phyloP scores from a whole-genome alignment of 2,113 vertebrate genomes.

The Gulo gulo region DNA sequence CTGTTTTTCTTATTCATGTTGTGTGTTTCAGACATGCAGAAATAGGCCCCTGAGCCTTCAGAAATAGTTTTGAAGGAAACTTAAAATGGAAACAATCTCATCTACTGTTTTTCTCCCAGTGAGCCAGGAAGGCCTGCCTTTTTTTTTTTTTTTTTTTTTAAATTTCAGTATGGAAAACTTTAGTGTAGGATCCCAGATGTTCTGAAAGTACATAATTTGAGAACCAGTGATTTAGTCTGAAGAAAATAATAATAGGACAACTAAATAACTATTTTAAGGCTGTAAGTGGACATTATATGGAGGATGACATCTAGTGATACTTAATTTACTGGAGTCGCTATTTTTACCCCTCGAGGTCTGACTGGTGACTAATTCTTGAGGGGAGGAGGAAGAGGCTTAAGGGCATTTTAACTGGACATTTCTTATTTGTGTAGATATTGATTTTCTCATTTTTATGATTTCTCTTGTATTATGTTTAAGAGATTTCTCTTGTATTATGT shows the following conservation, averaged over 20 bases:
- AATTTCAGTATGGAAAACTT: background rate
- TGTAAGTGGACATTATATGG: background rate
- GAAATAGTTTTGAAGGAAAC: background rate
- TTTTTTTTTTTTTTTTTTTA: background rate
- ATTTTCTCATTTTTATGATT: background rate
- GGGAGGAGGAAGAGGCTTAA: background rate
- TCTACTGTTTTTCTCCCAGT: background rate
- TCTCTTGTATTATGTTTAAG: background rate
- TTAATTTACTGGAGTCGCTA: background rate
- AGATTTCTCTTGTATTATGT: background rate
- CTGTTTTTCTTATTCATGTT: background rate
- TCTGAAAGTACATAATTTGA: conserved; percentile 41
- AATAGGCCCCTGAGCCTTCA: background rate
- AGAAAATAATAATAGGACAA: conserved; percentile 51
- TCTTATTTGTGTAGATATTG: background rate
- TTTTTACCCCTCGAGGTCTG: background rate
- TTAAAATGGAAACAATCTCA: background rate
- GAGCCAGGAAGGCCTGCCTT: background rate
- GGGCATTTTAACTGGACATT: background rate
- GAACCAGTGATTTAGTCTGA: conserved; percentile 51
- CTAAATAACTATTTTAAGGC: conserved; percentile 25
- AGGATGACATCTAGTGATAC: background rate
- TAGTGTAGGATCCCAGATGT: conserved; percentile 39
- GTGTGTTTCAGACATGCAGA: background rate
- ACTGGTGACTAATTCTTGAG: conserved; percentile 29